Evolutionary conservation across 2,113 vertebrate species (phyloP).

Genomic region (Strix aluco): DNA sequence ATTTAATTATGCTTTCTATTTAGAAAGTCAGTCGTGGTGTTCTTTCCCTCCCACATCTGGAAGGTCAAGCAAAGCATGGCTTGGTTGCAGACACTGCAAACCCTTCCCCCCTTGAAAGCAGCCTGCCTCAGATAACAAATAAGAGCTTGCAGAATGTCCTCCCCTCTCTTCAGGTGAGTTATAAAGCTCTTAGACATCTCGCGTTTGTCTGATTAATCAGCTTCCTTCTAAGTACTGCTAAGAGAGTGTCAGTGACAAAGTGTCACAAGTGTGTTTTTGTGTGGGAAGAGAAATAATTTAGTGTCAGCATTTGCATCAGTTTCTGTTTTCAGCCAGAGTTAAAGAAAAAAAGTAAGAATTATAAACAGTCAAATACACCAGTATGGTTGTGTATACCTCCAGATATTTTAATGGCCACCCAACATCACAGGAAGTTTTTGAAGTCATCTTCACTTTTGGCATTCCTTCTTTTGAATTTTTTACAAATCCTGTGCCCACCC

Average conservation of each 20-base stretch:
- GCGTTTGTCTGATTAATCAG: not conserved
- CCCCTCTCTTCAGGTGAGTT: constrained; percentile 75
- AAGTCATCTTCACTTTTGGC: not conserved
- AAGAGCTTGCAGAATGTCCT: constrained; percentile 74
- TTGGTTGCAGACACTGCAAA: constrained; percentile 76
- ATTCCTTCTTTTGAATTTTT: not conserved
- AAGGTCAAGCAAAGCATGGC: constrained; percentile 79
- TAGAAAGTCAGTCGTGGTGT: constrained; percentile 77
- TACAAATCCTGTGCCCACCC: not conserved
- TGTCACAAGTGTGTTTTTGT: not conserved
- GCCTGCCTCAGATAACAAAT: constrained; percentile 79
- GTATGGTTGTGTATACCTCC: not conserved
- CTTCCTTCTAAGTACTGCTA: not conserved
- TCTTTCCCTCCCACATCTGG: constrained; percentile 80
- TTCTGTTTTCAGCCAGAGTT: not conserved
- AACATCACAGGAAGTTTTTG: not conserved
- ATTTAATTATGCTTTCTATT: not conserved
- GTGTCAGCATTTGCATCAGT: not conserved
- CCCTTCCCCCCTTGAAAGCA: constrained; percentile 73
- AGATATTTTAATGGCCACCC: not conserved
- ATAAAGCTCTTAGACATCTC: not conserved
- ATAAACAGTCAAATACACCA: not conserved
- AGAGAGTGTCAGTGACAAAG: not conserved
- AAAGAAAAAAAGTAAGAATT: not conserved
- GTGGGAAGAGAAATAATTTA: not conserved